Evolutionary conservation across 2,113 vertebrate species (phyloP).

Genomic region (Cygnus atratus): DNA sequence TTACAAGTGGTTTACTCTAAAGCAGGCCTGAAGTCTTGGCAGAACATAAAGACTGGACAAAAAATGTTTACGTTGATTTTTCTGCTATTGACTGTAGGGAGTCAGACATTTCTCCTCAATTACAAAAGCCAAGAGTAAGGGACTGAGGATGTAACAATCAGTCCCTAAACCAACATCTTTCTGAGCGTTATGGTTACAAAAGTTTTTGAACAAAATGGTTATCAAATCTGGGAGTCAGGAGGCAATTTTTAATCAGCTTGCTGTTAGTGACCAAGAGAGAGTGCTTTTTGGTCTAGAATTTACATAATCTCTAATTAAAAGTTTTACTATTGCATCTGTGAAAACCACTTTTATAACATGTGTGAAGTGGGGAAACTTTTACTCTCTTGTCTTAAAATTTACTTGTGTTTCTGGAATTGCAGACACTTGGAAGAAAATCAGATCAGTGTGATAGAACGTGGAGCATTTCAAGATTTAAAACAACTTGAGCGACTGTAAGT

Average conservation of each 20-base stretch:
- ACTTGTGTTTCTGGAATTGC: constrained; percentile 58
- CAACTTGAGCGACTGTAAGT: constrained; percentile 97
- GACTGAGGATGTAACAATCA: too few species aligned
- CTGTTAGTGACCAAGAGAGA: neutral
- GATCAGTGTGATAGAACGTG: constrained; percentile 93
- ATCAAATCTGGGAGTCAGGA: neutral
- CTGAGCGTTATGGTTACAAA: neutral
- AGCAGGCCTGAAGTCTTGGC: neutral
- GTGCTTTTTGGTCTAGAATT: neutral
- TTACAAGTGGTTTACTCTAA: neutral
- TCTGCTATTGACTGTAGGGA: neutral
- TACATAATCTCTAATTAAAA: neutral
- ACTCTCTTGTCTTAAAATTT: neutral
- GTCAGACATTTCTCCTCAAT: accelerated
- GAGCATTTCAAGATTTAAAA: constrained; percentile 96
- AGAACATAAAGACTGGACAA: neutral
- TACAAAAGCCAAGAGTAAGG: neutral
- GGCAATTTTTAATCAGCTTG: neutral
- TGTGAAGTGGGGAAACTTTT: neutral
- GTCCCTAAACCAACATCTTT: neutral
- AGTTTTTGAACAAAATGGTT: neutral
- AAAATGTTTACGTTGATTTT: accelerated
- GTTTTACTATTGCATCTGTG: neutral
- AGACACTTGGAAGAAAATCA: constrained; percentile 99
- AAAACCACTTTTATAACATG: neutral